Evolutionary conservation across 1,140 invertebrate genomes (phyloP).

Genomic region (Medauroidea extradentata): DNA sequence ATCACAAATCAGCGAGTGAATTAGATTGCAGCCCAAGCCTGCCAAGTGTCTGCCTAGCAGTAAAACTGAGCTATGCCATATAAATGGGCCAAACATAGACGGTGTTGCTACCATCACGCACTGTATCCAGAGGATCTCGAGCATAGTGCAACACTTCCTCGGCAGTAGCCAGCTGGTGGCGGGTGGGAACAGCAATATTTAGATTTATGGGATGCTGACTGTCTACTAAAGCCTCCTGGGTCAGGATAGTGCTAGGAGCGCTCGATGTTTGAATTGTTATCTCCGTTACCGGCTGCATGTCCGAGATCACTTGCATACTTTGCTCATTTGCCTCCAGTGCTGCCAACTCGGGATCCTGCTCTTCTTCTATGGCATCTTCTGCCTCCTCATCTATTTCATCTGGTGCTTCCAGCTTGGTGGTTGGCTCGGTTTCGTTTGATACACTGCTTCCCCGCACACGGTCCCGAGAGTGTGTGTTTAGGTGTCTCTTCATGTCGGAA

Average conservation of each 20-base stretch:
- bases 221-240: slow-evolving; percentile 11
- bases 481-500: slow-evolving; percentile 85
- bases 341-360: not conserved
- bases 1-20: no score
- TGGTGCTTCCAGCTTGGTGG: not conserved
- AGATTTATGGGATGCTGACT: slow-evolving; percentile 18
- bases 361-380: not conserved
- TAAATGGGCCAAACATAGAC: slow-evolving; percentile 29
- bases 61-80: slow-evolving; percentile 15
- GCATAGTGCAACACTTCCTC: slow-evolving; percentile 22
- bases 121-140: slow-evolving; percentile 21
- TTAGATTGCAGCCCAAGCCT: no score
- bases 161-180: slow-evolving; percentile 6
- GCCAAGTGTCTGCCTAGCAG: no score
- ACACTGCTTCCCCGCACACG: slow-evolving; percentile 2
- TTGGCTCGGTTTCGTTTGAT: not conserved
- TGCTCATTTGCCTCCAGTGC: not conserved
- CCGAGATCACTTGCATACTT: not conserved
- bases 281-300: slow-evolving; percentile 8
- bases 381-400: not conserved
- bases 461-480: slow-evolving; percentile 67
- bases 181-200: slow-evolving; percentile 16
- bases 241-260: slow-evolving; percentile 9
- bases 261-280: slow-evolving; percentile 10
- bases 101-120: slow-evolving; percentile 22